Evolutionary conservation across 23 tunicate species (phyloP).

Genomic region (Oikopleura albicans): DNA sequence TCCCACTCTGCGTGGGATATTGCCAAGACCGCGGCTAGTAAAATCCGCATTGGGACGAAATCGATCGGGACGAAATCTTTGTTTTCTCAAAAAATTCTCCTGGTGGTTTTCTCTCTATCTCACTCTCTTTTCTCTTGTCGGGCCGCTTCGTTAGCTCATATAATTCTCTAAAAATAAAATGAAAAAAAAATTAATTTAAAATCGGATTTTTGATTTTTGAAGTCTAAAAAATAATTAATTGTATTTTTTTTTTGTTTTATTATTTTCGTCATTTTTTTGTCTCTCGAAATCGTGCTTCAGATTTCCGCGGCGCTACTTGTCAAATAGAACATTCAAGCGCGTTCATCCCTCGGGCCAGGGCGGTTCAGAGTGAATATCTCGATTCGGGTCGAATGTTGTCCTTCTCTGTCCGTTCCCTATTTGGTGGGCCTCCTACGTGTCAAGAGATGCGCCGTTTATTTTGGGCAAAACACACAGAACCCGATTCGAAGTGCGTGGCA

Average conservation of each 20-base stretch:
- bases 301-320: neutral
- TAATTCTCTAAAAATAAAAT: neutral
- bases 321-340: slow-evolving; percentile 4
- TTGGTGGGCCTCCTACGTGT: too few relatives aligned
- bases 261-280: neutral
- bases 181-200: too few relatives aligned
- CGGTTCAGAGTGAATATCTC: neutral
- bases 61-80: neutral
- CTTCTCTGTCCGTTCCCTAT: too few relatives aligned
- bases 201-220: too few relatives aligned
- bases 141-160: neutral
- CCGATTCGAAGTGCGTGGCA: too few relatives aligned
- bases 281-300: neutral
- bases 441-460: too few relatives aligned
- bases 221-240: too few relatives aligned
- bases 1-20: too few relatives aligned
- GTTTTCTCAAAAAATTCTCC: neutral
- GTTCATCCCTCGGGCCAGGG: neutral
- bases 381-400: neutral
- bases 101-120: neutral
- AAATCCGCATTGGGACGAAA: too few relatives aligned
- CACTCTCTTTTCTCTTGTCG: neutral
- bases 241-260: too few relatives aligned
- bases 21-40: too few relatives aligned
- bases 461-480: too few relatives aligned